A percentile compares a stretch with the other conserved stretches of the same genome.
phyloP scores from a whole-genome alignment of 2,888 invertebrate species.

The Acrobeloides nanus region DNA sequence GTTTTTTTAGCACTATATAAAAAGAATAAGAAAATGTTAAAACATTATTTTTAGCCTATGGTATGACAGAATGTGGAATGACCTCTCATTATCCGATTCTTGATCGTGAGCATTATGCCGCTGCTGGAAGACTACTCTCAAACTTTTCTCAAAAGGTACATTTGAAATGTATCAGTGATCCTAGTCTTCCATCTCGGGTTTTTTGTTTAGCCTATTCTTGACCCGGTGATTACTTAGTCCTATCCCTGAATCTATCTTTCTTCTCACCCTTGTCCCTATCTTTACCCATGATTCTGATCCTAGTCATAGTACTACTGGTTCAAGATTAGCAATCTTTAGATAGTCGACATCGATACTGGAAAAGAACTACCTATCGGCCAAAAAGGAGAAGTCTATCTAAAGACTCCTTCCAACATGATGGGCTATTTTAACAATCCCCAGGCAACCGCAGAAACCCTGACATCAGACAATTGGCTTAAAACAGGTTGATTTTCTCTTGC shows the following conservation, averaged over 20 bases:
- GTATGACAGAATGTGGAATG: constrained; percentile 29
- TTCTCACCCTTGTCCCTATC: too few relatives aligned
- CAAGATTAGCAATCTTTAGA: constrained; percentile 23
- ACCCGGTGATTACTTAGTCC: too few relatives aligned
- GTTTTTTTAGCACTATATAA: not conserved
- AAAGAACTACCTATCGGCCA: constrained; percentile 13
- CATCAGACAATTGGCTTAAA: constrained; percentile 72
- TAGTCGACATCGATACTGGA: constrained; percentile 55
- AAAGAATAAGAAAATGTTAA: too few relatives aligned
- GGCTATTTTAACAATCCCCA: constrained; percentile 73
- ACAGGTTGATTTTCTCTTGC: constrained; percentile 38
- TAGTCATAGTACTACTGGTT: constrained; percentile 12
- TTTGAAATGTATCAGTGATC: too few relatives aligned
- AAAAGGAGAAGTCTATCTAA: too few relatives aligned
- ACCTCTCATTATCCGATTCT: constrained; percentile 24
- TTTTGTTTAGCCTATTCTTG: too few relatives aligned
- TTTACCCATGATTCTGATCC: too few relatives aligned
- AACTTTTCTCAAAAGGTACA: constrained; percentile 27
- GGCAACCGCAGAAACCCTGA: constrained; percentile 65
- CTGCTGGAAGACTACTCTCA: constrained; percentile 25
- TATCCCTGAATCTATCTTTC: too few relatives aligned
- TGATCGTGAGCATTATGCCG: constrained; percentile 11
- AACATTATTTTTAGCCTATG: constrained; percentile 16
- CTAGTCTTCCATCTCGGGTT: too few relatives aligned
- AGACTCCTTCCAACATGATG: constrained; percentile 10